Evolutionary conservation across 2,797 vertebrate species (phyloP).

Genomic region (Champsocephalus esox): DNA sequence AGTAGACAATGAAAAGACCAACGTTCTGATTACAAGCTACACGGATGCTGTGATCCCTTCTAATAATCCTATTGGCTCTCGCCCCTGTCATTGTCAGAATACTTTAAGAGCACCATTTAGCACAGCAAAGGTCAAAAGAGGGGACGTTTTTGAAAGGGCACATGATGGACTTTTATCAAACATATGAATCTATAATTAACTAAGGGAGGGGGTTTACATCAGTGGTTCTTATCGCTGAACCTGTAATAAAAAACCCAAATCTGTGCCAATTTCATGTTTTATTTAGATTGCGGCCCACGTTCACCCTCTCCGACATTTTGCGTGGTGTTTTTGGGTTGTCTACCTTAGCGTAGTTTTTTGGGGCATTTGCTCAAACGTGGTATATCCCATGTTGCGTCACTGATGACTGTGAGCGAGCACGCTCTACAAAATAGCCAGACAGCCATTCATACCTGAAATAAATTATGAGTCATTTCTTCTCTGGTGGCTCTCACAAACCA

Average conservation of each 20-base stretch:
- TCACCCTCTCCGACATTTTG: neutral
- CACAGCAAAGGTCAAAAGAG: slow-evolving; percentile 18
- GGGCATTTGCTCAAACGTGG: slow-evolving; percentile 61
- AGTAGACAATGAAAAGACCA: slow-evolving; percentile 69
- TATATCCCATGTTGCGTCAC: slow-evolving; percentile 67
- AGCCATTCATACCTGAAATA: slow-evolving; percentile 71
- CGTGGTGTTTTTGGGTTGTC: slow-evolving; percentile 42
- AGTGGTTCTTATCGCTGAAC: neutral
- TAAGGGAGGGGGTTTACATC: neutral
- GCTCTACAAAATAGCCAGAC: slow-evolving; percentile 41
- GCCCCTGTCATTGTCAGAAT: slow-evolving; percentile 56
- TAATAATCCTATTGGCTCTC: slow-evolving; percentile 46
- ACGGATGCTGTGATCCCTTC: slow-evolving; percentile 54
- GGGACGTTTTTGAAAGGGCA: neutral
- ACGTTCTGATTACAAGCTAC: slow-evolving; percentile 72
- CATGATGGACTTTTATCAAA: neutral
- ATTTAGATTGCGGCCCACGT: slow-evolving; percentile 44
- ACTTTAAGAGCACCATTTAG: slow-evolving; percentile 13
- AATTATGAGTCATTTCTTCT: slow-evolving; percentile 65
- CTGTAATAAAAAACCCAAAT: slow-evolving; percentile 19
- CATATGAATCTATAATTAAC: neutral
- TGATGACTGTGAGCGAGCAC: slow-evolving; percentile 51
- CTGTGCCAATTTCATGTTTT: slow-evolving; percentile 28
- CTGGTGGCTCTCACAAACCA: slow-evolving; percentile 19
- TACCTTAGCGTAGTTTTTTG: slow-evolving; percentile 50